Conservation (phyloP, 2,888 invertebrate species). For the Caenorhabditis doughertyi region DNA sequence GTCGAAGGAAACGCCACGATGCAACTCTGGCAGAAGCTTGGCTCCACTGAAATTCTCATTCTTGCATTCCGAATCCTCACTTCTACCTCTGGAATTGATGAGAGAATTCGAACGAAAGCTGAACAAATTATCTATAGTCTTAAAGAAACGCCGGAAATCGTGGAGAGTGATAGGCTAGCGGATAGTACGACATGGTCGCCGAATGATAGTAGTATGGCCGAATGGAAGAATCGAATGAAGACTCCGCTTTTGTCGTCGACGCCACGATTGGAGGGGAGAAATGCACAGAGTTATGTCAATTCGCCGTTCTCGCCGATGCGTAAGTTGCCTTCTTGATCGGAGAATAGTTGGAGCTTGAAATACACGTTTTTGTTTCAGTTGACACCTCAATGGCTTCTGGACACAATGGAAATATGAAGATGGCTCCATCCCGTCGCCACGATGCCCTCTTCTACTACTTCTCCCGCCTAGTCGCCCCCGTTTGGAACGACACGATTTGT, state of each 20-base stretch:
- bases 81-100: conserved; percentile 62
- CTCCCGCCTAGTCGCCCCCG: conserved; percentile 89
- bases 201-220: conserved; percentile 72
- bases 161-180: conserved; percentile 46
- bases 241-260: conserved; percentile 73
- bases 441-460: conserved; percentile 95
- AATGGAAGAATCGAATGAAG: conserved; percentile 69
- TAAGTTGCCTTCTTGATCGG: conserved; percentile 27
- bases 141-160: conserved; percentile 64
- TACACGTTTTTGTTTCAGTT: conserved; percentile 54
- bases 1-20: conserved; percentile 87
- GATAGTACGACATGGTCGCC: conserved; percentile 66
- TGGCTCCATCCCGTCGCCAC: conserved; percentile 89
- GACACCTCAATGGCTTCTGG: conserved; percentile 31
- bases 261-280: conserved; percentile 51
- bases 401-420: conserved; percentile 44
- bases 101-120: conserved; percentile 65
- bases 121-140: conserved; percentile 65
- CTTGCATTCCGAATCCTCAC: conserved; percentile 64
- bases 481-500: conserved; percentile 87
- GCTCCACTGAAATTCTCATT: conserved; percentile 81
- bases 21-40: conserved; percentile 87
- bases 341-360: background rate
- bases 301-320: conserved; percentile 64
- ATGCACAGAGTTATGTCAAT: conserved; percentile 6